These are phyloP conservation scores for Brienomyrus longianalis DNA, from an alignment of 2,113 vertebrate genomes.

Conservation along the genomic window DNA sequence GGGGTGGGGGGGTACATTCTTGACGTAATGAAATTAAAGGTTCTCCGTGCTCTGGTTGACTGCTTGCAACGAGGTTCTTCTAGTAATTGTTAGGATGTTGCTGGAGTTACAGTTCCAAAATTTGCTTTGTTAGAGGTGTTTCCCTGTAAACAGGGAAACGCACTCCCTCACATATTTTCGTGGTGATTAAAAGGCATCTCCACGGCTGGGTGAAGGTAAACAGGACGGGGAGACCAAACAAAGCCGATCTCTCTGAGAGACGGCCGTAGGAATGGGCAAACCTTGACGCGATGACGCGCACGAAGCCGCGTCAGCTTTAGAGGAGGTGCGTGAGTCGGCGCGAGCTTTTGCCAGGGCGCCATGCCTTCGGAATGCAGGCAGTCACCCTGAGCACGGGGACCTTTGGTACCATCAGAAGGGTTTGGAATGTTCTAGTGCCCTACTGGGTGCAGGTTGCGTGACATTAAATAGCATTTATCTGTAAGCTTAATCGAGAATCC, in stretches of 20 bases:
- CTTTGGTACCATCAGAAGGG: constrained; percentile 20
- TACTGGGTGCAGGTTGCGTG: constrained; percentile 10
- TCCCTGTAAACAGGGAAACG: background rate
- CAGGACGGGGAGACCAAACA: background rate
- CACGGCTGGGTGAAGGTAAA: background rate
- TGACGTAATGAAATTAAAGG: constrained; percentile 33
- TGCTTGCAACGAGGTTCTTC: constrained; percentile 4
- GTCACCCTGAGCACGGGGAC: constrained; percentile 21
- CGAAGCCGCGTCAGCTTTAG: background rate
- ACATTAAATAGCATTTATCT: constrained; percentile 9
- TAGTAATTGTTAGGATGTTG: background rate
- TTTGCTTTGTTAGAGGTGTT: background rate
- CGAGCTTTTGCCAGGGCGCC: no score
- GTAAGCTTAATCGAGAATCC: constrained; percentile 6
- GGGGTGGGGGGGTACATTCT: constrained; percentile 21
- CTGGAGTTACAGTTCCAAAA: background rate
- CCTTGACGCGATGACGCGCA: background rate
- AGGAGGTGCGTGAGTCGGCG: background rate
- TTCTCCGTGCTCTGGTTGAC: constrained; percentile 30
- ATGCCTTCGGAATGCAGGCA: constrained; percentile 18
- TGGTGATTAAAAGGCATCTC: background rate
- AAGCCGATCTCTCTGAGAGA: background rate
- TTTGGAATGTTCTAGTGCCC: constrained; percentile 8
- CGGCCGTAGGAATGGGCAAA: background rate
- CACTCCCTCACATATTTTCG: background rate